Conservation (phyloP, 2,797 vertebrate species). For the Acipenser oxyrinchus region DNA sequence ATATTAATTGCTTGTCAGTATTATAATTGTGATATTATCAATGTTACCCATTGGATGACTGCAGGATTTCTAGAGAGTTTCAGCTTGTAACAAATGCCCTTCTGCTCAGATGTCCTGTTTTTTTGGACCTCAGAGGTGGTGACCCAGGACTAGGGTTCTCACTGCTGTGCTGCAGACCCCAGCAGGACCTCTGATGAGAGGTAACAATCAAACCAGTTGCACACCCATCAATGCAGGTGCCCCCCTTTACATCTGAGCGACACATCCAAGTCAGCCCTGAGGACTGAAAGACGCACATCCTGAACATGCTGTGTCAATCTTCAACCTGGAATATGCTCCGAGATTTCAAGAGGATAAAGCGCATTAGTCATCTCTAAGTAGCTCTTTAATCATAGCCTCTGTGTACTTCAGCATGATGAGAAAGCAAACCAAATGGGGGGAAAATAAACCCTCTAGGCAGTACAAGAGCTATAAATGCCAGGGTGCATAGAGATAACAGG, state of each 20-base stretch:
- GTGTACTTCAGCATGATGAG: conserved; percentile 10
- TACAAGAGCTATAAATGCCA: conserved; percentile 20
- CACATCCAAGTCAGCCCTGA: neutral
- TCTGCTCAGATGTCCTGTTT: no score
- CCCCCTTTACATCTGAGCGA: conserved; percentile 7
- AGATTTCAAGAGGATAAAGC: neutral
- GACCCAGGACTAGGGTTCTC: neutral
- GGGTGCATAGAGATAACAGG: conserved; percentile 32
- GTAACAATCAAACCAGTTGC: neutral
- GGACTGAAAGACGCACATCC: neutral
- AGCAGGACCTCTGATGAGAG: no score
- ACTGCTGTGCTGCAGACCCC: neutral
- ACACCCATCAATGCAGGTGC: conserved; percentile 26
- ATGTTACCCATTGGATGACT: no score
- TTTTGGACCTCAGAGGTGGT: neutral
- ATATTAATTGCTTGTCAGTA: no score
- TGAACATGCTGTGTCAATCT: conserved; percentile 18
- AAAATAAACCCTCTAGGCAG: conserved; percentile 18
- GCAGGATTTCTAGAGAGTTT: no score
- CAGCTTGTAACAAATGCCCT: no score
- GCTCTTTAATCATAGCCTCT: conserved; percentile 26
- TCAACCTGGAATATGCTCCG: neutral
- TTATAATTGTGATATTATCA: no score
- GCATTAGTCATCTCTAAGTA: conserved; percentile 7
- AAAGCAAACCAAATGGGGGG: conserved; percentile 12